These are phyloP conservation scores for Premnoplex brunnescens DNA, from an alignment of 2,797 vertebrate genomes.

Conservation along the genomic window DNA sequence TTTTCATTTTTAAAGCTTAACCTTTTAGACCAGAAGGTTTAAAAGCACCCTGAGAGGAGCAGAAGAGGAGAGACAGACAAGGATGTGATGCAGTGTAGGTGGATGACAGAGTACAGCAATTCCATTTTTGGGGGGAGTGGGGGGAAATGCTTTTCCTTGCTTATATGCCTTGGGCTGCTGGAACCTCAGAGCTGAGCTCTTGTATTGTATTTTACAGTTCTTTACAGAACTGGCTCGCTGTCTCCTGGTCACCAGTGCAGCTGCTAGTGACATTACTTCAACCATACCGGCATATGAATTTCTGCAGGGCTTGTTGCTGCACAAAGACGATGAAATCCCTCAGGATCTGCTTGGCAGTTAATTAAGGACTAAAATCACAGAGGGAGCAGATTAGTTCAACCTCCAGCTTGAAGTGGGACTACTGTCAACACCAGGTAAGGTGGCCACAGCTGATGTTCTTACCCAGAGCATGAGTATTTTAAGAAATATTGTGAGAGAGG, in stretches of 20 bases:
- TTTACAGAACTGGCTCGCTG: neutral
- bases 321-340: neutral
- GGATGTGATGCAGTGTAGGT: rapidly evolving
- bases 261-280: neutral
- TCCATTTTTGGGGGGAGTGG: rapidly evolving
- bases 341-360: neutral
- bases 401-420: neutral
- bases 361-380: neutral
- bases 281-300: neutral
- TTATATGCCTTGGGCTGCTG: neutral
- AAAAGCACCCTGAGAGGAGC: neutral
- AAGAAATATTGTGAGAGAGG: neutral
- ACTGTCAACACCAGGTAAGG: neutral
- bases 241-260: neutral
- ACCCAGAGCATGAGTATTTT: neutral
- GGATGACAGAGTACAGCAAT: neutral
- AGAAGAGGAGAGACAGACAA: neutral
- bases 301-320: neutral
- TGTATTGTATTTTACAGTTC: rapidly evolving
- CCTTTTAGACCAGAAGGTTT: neutral
- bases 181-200: neutral
- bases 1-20: neutral
- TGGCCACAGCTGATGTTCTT: neutral
- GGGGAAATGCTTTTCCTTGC: neutral
- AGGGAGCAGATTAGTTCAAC: neutral